A percentile compares a stretch with the other conserved stretches of the same genome.
These are phyloP conservation scores for Platypus cylindrus DNA, from an alignment of 2,888 invertebrate genomes.

Conservation along the genomic window DNA sequence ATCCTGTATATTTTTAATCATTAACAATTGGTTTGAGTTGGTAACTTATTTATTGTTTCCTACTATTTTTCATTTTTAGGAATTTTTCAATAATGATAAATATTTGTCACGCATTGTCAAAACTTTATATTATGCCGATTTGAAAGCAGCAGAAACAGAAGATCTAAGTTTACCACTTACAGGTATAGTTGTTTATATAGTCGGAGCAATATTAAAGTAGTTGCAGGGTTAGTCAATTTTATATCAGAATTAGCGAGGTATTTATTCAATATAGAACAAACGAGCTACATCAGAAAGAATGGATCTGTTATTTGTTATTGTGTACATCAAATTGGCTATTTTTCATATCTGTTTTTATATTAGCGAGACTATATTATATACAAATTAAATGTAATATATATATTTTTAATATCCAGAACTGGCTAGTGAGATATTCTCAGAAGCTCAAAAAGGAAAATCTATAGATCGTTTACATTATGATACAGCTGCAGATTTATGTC, in stretches of 20 bases:
- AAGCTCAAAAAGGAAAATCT: constrained; percentile 60
- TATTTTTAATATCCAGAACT: constrained; percentile 45
- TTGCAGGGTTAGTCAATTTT: no score
- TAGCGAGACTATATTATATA: no score
- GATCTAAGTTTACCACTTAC: constrained; percentile 66
- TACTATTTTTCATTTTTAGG: constrained; percentile 6
- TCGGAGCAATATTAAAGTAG: not conserved
- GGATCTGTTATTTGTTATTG: no score
- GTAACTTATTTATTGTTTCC: no score
- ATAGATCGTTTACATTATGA: constrained; percentile 64
- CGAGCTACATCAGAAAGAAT: no score
- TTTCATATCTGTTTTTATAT: no score
- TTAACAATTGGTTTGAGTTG: no score
- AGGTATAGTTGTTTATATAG: constrained; percentile 41
- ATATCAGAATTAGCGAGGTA: no score
- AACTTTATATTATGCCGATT: constrained; percentile 76
- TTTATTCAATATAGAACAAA: no score
- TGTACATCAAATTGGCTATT: no score
- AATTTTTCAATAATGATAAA: constrained; percentile 48
- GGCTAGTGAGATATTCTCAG: constrained; percentile 74
- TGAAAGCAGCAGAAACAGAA: constrained; percentile 57
- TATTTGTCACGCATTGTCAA: constrained; percentile 75
- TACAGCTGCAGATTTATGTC: constrained; percentile 62
- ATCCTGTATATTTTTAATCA: no score
- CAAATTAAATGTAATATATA: not conserved